These are phyloP conservation scores for Drosophila colorata DNA, from an alignment of 2,888 invertebrate genomes.

Conservation along the genomic window DNA sequence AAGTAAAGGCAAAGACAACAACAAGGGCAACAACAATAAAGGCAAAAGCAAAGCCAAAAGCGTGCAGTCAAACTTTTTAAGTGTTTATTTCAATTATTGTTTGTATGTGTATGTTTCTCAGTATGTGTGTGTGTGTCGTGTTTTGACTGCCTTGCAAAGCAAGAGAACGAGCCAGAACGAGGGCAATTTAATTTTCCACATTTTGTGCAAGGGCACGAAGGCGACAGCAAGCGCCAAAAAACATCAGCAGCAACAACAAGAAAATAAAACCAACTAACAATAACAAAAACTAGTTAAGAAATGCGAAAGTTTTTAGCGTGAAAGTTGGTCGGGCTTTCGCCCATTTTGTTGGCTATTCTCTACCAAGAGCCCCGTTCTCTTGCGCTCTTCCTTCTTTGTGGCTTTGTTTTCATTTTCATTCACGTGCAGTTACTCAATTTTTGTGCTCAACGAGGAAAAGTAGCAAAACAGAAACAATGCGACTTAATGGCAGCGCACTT, in stretches of 20 bases:
- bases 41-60: conserved; percentile 30
- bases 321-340: conserved; percentile 62
- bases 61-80: conserved; percentile 72
- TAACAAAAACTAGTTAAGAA: conserved; percentile 82
- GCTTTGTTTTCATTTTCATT: conserved; percentile 78
- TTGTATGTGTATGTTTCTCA: conserved; percentile 45
- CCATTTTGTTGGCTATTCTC: conserved; percentile 21
- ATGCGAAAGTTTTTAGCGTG: conserved; percentile 80
- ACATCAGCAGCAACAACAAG: conserved; percentile 17
- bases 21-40: conserved; percentile 11
- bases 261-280: conserved; percentile 62
- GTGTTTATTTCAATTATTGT: conserved; percentile 82
- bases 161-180: conserved; percentile 39
- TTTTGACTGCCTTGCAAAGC: conserved; percentile 27
- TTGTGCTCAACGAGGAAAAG: conserved; percentile 59
- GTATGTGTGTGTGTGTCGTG: conserved; percentile 27
- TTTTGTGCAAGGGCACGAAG: conserved; percentile 57
- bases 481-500: conserved; percentile 69
- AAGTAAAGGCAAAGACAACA: conserved; percentile 27
- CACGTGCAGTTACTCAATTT: conserved; percentile 80
- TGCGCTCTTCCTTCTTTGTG: conserved; percentile 25
- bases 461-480: conserved; percentile 68
- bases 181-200: conserved; percentile 81
- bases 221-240: conserved; percentile 50
- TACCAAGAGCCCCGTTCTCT: conserved; percentile 3